Percentiles rank a stretch among this genome's conserved stretches.
phyloP scores from a whole-genome alignment of 2,797 vertebrate genomes.

The Eulemur coronatus region DNA sequence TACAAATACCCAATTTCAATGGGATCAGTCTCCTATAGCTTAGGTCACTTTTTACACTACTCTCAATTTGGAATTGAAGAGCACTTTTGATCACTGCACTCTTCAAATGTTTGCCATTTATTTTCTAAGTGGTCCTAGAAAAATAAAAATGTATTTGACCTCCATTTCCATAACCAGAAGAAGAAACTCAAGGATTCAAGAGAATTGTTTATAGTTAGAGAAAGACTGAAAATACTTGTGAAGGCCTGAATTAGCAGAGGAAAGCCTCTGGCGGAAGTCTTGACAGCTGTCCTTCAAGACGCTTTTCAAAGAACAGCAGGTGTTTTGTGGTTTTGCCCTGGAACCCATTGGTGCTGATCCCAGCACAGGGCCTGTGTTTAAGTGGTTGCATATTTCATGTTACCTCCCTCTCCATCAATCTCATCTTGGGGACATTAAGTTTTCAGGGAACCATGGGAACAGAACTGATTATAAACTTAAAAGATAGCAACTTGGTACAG shows the following conservation, averaged over 20 bases:
- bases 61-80: not conserved
- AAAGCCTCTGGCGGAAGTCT: not conserved
- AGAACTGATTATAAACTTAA: constrained; percentile 13
- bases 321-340: not conserved
- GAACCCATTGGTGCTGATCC: not conserved
- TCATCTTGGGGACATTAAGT: constrained; percentile 2
- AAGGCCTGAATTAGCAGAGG: not conserved
- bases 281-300: not conserved
- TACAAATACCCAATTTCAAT: not conserved
- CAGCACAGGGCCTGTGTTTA: not conserved
- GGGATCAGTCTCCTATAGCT: not conserved
- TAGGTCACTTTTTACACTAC: not conserved
- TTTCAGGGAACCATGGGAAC: not conserved
- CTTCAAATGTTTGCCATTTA: not conserved
- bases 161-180: constrained; percentile 31
- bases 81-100: not conserved
- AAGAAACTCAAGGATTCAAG: not conserved
- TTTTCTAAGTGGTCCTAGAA: not conserved
- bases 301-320: not conserved
- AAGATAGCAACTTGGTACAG: constrained; percentile 13
- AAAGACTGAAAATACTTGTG: not conserved
- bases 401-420: not conserved
- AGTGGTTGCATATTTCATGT: not conserved
- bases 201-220: not conserved
- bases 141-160: not conserved